Evolutionary conservation across 2,797 vertebrate genomes (phyloP), one percentile per base, ranked within the genome.

Genomic region (Microctenopoma steveboyesi): DNA sequence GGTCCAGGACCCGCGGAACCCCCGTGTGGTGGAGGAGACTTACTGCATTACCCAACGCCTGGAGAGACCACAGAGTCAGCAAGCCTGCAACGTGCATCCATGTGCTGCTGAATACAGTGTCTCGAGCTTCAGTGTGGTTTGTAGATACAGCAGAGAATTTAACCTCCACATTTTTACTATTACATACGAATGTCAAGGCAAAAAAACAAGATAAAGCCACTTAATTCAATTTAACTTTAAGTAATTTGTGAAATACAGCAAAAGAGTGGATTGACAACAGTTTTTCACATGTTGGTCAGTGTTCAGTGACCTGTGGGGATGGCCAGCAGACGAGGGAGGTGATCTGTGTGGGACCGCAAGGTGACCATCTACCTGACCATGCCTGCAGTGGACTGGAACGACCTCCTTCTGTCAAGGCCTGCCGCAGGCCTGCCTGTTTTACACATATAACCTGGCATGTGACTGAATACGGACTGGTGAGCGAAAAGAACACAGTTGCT

Each of bases 251-350:
- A 43, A 43, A 43, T 13, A 42, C 16, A 18, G n/a, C 18, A 61
- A 28, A 22, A 22, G 22, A 22, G 22, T 22, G 22, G 22, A 22
- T 22, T 22, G 22, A 22, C 22, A 22, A 22, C 22, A 22, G 22
- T 22, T 22, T 22, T 22, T 22, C 22, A 22, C 2, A 2, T 74
- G 25, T 28, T n/a, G 46, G 14, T 25, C 88, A 98, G 97, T 99
- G 97, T 74, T 98, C 97, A 0, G 93, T 94, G 66, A 96, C 93
- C 56, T 98, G 97, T 13, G 97, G 96, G 0, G 90, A 95, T n/a
- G 97, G 97, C 4, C 86, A 95, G 66, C 96, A 95, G 91, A 94
- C 86, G 6, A 91, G 96, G 42, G 93, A 94, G 0, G 91, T 98
- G 69, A 81, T 87, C 37, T 98, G 97, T 54, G 86, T 80, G 30